A percentile compares a stretch with the other conserved stretches of the same genome.
Evolutionary conservation across 1,140 invertebrate genomes (phyloP).

Genomic region (Calephelis nemesis): DNA sequence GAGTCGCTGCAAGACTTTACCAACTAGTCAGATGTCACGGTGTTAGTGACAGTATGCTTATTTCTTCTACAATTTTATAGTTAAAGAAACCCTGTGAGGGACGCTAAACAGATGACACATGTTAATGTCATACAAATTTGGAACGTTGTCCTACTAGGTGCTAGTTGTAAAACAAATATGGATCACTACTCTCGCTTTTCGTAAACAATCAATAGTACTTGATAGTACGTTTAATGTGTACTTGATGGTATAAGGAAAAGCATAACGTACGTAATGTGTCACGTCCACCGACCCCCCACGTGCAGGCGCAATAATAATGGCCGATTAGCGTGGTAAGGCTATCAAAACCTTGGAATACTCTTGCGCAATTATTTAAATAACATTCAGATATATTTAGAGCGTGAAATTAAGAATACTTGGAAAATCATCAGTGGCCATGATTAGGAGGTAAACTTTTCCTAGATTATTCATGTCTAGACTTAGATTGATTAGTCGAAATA

Average conservation of each 20-base stretch:
- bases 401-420: background rate
- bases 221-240: slow-evolving; percentile 24
- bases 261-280: slow-evolving; percentile 21
- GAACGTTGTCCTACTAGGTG: no score
- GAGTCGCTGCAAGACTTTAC: no score
- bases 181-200: slow-evolving; percentile 16
- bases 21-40: no score
- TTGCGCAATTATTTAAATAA: slow-evolving; percentile 16
- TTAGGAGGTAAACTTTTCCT: no score
- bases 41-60: no score
- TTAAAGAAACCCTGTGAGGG: no score
- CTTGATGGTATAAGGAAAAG: slow-evolving; percentile 13
- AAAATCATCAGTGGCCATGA: background rate
- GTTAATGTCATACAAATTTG: no score
- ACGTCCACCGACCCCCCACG: slow-evolving; percentile 19
- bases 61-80: no score
- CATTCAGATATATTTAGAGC: background rate
- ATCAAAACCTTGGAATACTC: slow-evolving; percentile 6
- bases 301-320: slow-evolving; percentile 21
- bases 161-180: background rate
- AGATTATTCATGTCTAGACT: background rate
- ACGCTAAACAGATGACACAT: no score
- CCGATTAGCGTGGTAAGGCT: slow-evolving; percentile 11
- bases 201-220: background rate
- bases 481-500: no score